Percentiles rank a stretch among this genome's conserved stretches.
These are phyloP conservation scores for Gymnothorax javanicus DNA, from an alignment of 2,797 vertebrate species.

Conservation along the genomic window DNA sequence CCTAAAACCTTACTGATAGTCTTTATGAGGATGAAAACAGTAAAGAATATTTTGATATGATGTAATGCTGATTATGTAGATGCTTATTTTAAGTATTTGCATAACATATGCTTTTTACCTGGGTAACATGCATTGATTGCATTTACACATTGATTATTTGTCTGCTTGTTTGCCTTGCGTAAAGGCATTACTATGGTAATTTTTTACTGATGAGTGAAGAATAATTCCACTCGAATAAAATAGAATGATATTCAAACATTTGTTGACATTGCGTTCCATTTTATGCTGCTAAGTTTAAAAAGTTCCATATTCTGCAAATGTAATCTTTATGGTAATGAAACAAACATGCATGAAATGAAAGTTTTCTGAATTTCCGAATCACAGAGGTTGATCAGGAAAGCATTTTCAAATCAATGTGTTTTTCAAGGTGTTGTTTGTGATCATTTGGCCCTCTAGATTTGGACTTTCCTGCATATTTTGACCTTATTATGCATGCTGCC, in stretches of 20 bases:
- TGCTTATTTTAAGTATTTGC: not conserved
- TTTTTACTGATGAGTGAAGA: not conserved
- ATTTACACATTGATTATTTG: not conserved
- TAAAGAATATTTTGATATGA: not conserved
- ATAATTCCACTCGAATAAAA: conserved; percentile 4
- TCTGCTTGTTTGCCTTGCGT: not conserved
- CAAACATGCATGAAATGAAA: not conserved
- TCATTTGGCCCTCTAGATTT: not conserved
- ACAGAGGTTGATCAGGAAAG: not conserved
- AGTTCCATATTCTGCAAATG: not conserved
- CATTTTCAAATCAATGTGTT: not conserved
- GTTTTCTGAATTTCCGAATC: not conserved
- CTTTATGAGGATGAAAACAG: not conserved
- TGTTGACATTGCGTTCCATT: not conserved
- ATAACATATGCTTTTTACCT: not conserved
- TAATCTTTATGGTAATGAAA: conserved; percentile 10
- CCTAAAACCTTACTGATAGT: not conserved
- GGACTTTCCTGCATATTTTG: not conserved
- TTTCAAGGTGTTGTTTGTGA: not conserved
- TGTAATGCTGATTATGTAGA: not conserved
- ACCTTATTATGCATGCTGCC: not conserved
- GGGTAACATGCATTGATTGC: not conserved
- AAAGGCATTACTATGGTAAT: not conserved
- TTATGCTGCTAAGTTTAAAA: not conserved
- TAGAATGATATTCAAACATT: not conserved